phyloP scores from a whole-genome alignment of 2,797 vertebrate species.

The Neoniphon sammara region DNA sequence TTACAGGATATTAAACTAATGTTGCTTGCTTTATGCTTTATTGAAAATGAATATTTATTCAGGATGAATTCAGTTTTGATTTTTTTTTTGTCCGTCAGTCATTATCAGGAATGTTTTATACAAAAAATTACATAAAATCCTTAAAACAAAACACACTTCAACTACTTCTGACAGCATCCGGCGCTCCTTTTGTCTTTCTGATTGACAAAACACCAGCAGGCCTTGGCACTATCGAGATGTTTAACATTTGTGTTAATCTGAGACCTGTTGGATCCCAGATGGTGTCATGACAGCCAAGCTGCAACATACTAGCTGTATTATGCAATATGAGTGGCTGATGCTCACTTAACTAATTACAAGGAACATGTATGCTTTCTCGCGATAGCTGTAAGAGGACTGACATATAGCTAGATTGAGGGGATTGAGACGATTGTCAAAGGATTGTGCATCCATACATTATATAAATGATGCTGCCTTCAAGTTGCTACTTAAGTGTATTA shows the following conservation, averaged over 20 bases:
- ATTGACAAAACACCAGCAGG: slow-evolving; percentile 29
- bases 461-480: slow-evolving; percentile 37
- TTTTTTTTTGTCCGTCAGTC: background rate
- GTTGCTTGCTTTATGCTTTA: background rate
- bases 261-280: slow-evolving; percentile 68
- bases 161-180: background rate
- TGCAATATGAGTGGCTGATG: slow-evolving; percentile 50
- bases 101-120: too few relatives aligned
- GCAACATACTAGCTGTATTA: slow-evolving; percentile 55
- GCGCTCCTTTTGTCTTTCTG: slow-evolving; percentile 16
- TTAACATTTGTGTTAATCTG: slow-evolving; percentile 61
- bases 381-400: background rate
- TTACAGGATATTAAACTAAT: too few relatives aligned
- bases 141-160: background rate
- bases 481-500: background rate
- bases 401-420: background rate
- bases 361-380: slow-evolving; percentile 14
- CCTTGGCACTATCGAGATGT: slow-evolving; percentile 30
- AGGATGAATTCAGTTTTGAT: background rate
- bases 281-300: slow-evolving; percentile 57
- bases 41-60: background rate
- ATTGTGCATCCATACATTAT: slow-evolving; percentile 6
- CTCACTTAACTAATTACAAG: slow-evolving; percentile 34
- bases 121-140: background rate
- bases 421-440: background rate